Evolutionary conservation across 1,140 invertebrate species (phyloP).

Genomic region (Drosophila asahinai): DNA sequence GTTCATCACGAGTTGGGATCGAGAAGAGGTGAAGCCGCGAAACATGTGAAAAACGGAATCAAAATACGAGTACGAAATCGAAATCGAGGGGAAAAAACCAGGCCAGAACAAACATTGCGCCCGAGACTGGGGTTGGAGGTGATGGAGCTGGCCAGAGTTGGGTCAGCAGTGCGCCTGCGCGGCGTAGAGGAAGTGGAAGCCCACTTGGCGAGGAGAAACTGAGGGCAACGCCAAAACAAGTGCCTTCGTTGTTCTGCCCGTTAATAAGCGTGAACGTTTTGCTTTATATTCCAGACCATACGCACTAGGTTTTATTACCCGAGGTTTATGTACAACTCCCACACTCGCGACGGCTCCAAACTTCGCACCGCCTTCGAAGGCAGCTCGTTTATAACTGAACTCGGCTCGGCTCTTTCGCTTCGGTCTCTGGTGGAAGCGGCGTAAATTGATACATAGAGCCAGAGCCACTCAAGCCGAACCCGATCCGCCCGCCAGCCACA

Average conservation of each 20-base stretch:
- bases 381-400: constrained; percentile 34
- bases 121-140: constrained; percentile 3
- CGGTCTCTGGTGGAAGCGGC: constrained; percentile 21
- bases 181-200: constrained; percentile 37
- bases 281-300: constrained; percentile 7
- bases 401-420: constrained; percentile 3
- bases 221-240: constrained; percentile 26
- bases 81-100: constrained; percentile 74
- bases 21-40: constrained; percentile 34
- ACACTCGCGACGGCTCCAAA: constrained; percentile 6
- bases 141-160: background rate
- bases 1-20: constrained; percentile 59
- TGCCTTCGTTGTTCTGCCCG: constrained; percentile 22
- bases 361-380: constrained; percentile 36
- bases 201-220: constrained; percentile 50
- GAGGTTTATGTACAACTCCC: constrained; percentile 9
- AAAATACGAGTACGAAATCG: constrained; percentile 35
- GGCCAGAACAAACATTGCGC: constrained; percentile 39
- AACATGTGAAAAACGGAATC: constrained; percentile 56
- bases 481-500: constrained; percentile 23
- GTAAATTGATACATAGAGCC: constrained; percentile 53
- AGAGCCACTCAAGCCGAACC: constrained; percentile 61
- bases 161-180: constrained; percentile 54
- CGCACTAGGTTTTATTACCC: constrained; percentile 32
- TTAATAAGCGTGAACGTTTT: constrained; percentile 7